A percentile compares a stretch with the other conserved stretches of the same genome.
Conservation (phyloP, 2,888 invertebrate genomes). For the Malachius bipustulatus region DNA sequence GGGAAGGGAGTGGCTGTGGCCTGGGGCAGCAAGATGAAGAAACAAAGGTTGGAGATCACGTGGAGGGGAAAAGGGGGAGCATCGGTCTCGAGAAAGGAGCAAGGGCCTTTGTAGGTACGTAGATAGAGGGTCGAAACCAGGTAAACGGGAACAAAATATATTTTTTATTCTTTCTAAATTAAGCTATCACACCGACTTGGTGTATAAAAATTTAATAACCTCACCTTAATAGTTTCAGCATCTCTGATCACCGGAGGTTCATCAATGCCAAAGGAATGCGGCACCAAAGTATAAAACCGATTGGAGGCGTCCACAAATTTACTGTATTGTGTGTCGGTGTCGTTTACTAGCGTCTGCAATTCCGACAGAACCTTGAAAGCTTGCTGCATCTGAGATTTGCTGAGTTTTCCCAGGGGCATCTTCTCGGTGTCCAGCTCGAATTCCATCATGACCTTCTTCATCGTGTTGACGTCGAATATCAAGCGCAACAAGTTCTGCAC, state of each 20-base stretch:
- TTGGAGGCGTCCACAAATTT: slow-evolving; percentile 77
- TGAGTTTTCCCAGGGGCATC: slow-evolving; percentile 96
- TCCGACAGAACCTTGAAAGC: slow-evolving; percentile 75
- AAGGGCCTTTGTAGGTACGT: no score
- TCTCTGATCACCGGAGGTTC: slow-evolving; percentile 73
- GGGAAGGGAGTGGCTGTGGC: no score
- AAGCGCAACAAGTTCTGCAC: slow-evolving; percentile 74
- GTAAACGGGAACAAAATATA: not conserved
- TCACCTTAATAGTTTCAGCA: slow-evolving; percentile 55
- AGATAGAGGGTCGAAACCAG: no score
- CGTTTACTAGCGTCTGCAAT: slow-evolving; percentile 47
- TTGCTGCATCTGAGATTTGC: slow-evolving; percentile 74
- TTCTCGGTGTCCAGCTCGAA: slow-evolving; percentile 95
- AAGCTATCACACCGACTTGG: no score
- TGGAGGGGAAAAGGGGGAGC: no score
- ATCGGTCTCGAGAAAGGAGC: no score
- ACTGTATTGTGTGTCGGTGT: slow-evolving; percentile 34
- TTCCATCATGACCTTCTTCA: slow-evolving; percentile 88
- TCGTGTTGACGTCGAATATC: slow-evolving; percentile 82
- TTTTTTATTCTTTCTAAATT: slow-evolving; percentile 1
- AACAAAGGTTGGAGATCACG: no score
- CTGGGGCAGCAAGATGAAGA: no score
- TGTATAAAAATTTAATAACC: slow-evolving; percentile 4
- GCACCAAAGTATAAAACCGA: slow-evolving; percentile 88
- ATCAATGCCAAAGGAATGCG: slow-evolving; percentile 84